phyloP scores from a whole-genome alignment of 1,140 invertebrate species.

The Tigriopus japonicus region DNA sequence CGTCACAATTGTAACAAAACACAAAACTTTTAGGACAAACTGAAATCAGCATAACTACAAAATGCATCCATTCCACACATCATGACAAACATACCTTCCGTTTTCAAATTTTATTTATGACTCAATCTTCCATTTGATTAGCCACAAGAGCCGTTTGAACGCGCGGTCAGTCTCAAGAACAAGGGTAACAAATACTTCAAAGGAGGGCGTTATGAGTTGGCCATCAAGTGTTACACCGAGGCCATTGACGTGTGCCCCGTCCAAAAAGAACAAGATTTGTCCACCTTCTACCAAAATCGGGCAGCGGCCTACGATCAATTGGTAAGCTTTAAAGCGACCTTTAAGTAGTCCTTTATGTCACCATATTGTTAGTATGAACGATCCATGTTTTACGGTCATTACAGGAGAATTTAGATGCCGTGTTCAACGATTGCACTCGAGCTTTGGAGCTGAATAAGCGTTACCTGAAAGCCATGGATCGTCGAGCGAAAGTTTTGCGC shows the following conservation, averaged over 20 bases:
- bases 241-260: constrained; percentile 66
- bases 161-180: background rate
- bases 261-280: constrained; percentile 47
- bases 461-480: constrained; percentile 68
- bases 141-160: background rate
- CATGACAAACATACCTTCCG: too few species aligned
- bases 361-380: too few species aligned
- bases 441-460: constrained; percentile 65
- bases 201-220: constrained; percentile 63
- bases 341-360: too few species aligned
- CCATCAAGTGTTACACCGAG: constrained; percentile 64
- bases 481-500: constrained; percentile 51
- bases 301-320: constrained; percentile 84
- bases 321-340: too few species aligned
- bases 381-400: background rate
- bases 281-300: constrained; percentile 86
- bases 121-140: too few species aligned
- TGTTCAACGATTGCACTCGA: constrained; percentile 64
- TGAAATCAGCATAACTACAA: too few species aligned
- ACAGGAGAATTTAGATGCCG: constrained; percentile 56
- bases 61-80: too few species aligned
- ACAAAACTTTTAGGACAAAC: too few species aligned
- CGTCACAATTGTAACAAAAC: too few species aligned
- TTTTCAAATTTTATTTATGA: too few species aligned
- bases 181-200: constrained; percentile 68